Percentiles rank a stretch among this genome's conserved stretches.
Evolutionary conservation across 2,888 invertebrate genomes (phyloP).

Genomic region (Andrena camellia): DNA sequence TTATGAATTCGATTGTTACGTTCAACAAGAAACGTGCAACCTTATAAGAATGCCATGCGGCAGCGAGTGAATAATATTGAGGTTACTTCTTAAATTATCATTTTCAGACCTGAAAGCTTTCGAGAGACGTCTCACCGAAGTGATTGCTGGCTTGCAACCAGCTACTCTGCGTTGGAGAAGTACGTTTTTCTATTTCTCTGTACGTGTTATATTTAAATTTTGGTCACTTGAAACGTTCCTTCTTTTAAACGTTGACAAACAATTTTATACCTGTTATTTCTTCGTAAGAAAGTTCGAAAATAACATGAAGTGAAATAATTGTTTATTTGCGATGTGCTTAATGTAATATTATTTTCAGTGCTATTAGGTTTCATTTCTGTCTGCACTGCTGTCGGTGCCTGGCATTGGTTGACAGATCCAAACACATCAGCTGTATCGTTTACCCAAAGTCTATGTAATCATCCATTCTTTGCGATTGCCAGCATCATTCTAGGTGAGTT

Average conservation of each 20-base stretch:
- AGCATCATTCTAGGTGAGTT: constrained; percentile 91
- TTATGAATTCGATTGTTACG: not conserved
- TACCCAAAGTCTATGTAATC: constrained; percentile 96
- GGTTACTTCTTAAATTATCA: constrained; percentile 71
- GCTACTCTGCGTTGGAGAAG: constrained; percentile 98
- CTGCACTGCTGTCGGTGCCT: constrained; percentile 97
- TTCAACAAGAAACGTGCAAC: not conserved
- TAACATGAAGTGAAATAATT: too few relatives aligned
- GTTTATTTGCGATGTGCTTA: not conserved
- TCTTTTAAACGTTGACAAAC: constrained; percentile 16
- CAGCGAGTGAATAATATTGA: constrained; percentile 19
- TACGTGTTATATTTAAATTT: constrained; percentile 2
- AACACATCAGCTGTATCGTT: constrained; percentile 96
- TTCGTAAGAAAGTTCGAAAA: not conserved
- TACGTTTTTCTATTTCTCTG: constrained; percentile 86
- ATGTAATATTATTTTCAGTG: constrained; percentile 87
- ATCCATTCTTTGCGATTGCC: constrained; percentile 97
- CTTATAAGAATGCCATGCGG: not conserved
- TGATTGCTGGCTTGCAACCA: constrained; percentile 97
- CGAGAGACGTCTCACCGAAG: constrained; percentile 98
- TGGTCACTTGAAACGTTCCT: not conserved
- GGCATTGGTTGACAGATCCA: constrained; percentile 98
- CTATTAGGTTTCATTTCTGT: constrained; percentile 94
- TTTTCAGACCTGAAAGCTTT: constrained; percentile 97
- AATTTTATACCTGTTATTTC: not conserved